These are phyloP conservation scores for Aporrectodea caliginosa DNA, from an alignment of 1,140 invertebrate genomes.

Conservation along the genomic window DNA sequence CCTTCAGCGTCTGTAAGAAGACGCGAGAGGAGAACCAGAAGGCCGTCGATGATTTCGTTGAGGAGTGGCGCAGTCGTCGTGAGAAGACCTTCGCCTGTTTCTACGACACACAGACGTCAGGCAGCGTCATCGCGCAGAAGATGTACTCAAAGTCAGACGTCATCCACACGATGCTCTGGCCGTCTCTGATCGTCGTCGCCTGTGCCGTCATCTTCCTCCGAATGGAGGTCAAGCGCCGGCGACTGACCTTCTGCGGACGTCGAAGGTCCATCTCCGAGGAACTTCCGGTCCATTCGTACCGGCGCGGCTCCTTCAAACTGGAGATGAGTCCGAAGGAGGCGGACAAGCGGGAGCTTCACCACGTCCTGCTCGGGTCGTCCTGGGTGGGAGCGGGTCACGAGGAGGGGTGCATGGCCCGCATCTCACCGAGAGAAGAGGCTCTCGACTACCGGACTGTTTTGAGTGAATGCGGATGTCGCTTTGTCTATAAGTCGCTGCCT, in stretches of 20 bases:
- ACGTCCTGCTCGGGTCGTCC: background rate
- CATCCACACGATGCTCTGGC: conserved; percentile 35
- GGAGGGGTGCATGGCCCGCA: background rate
- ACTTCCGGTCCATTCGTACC: background rate
- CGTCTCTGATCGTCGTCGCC: conserved; percentile 28
- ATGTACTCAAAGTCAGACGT: conserved; percentile 26
- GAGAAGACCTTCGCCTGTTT: conserved; percentile 22
- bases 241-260: conserved; percentile 20
- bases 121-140: conserved; percentile 28
- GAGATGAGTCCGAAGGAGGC: background rate
- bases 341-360: background rate
- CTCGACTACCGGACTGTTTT: background rate
- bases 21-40: conserved; percentile 23
- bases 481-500: conserved; percentile 19
- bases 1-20: conserved; percentile 27
- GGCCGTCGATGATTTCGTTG: conserved; percentile 24
- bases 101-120: conserved; percentile 30
- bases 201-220: conserved; percentile 32
- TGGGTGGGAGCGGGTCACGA: too few species aligned
- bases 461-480: background rate
- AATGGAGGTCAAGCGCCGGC: conserved; percentile 27
- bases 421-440: background rate
- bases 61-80: background rate
- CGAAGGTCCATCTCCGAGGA: background rate
- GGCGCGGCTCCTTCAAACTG: too few species aligned